Evolutionary conservation across 1,140 invertebrate species (phyloP).

Genomic region (Sycobia sp.): DNA sequence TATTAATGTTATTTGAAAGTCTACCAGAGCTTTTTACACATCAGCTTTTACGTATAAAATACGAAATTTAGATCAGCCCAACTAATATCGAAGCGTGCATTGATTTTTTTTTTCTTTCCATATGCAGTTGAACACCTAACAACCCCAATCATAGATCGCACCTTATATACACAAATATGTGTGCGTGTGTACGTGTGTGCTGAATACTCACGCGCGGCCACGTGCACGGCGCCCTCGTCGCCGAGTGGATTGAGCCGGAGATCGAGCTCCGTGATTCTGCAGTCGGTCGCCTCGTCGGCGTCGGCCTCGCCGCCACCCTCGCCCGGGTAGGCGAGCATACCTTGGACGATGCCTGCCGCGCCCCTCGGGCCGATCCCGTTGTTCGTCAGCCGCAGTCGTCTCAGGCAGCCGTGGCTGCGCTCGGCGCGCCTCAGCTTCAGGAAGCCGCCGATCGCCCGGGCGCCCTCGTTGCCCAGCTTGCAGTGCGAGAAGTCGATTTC

Average conservation of each 20-base stretch:
- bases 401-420: background rate
- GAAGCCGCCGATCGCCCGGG: slow-evolving; percentile 49
- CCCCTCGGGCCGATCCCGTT: slow-evolving; percentile 52
- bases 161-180: no score
- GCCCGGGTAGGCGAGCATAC: slow-evolving; percentile 37
- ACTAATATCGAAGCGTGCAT: no score
- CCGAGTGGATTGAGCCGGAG: slow-evolving; percentile 51
- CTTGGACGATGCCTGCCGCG: slow-evolving; percentile 47
- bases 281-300: no score
- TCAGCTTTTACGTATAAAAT: no score
- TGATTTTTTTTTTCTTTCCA: no score
- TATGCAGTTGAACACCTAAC: no score
- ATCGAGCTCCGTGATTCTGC: slow-evolving; percentile 34
- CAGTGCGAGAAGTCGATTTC: slow-evolving; percentile 57
- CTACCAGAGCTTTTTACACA: no score
- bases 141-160: no score
- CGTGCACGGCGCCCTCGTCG: slow-evolving; percentile 43
- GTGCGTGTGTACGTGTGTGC: no score
- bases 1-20: no score
- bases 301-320: no score
- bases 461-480: slow-evolving; percentile 49
- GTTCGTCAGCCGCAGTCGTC: slow-evolving; percentile 39
- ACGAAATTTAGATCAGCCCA: no score
- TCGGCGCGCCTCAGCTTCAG: slow-evolving; percentile 16
- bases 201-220: slow-evolving; percentile 51